Conservation (phyloP, 1,140 invertebrate genomes). For the Zaprionus nigranus region DNA sequence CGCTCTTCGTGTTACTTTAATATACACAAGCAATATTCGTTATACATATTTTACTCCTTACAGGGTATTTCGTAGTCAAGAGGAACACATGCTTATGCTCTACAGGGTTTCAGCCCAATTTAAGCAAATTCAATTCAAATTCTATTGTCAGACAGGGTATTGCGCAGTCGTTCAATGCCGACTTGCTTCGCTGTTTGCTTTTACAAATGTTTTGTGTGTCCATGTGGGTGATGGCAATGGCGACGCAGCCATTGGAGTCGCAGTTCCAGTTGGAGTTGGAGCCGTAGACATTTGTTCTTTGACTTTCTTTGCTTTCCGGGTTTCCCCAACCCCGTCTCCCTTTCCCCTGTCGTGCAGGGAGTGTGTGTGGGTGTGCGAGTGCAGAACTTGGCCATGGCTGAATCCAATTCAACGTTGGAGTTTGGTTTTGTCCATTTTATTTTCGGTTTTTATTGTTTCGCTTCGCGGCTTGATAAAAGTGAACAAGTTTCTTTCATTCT, state of each 20-base stretch:
- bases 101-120: no score
- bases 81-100: no score
- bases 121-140: no score
- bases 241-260: not conserved
- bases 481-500: constrained; percentile 18
- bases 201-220: constrained; percentile 37
- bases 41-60: no score
- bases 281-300: constrained; percentile 78
- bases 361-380: constrained; percentile 5
- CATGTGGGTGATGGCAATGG: constrained; percentile 26
- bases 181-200: constrained; percentile 10
- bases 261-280: constrained; percentile 25
- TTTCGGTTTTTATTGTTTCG: constrained; percentile 22
- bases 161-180: not conserved
- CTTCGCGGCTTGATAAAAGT: constrained; percentile 27
- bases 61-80: no score
- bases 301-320: constrained; percentile 78
- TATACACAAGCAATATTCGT: no score
- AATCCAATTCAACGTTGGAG: constrained; percentile 30
- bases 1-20: no score
- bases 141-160: constrained; percentile 12
- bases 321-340: constrained; percentile 17
- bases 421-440: constrained; percentile 40
- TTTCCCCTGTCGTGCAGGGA: not conserved
- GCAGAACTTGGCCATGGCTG: constrained; percentile 20